phyloP scores from a whole-genome alignment of 2,888 invertebrate species.

The Amphipoea oculea region DNA sequence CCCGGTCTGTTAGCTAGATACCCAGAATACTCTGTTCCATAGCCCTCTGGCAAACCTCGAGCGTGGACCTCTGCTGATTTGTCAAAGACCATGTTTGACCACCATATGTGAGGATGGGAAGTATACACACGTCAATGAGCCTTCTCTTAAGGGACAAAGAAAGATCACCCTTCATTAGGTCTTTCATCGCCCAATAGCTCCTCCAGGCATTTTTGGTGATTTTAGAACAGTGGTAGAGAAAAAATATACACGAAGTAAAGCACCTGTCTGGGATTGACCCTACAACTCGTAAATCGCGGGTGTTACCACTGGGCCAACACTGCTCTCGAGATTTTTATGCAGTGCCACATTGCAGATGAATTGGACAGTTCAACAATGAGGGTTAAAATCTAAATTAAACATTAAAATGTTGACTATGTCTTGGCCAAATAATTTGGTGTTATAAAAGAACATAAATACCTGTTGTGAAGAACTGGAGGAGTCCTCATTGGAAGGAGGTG shows the following conservation, averaged over 20 bases:
- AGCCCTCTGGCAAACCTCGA: no score
- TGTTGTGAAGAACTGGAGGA: constrained; percentile 86
- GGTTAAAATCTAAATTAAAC: background rate
- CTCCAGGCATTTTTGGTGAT: background rate
- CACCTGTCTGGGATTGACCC: background rate
- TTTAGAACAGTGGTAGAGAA: background rate
- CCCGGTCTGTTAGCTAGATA: no score
- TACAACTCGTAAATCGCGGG: background rate
- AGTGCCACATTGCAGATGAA: background rate
- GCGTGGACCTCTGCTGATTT: no score
- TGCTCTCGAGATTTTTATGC: background rate
- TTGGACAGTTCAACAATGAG: background rate
- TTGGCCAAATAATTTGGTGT: background rate
- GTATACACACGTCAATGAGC: no score
- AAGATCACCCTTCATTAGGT: no score
- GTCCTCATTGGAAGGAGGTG: constrained; percentile 83
- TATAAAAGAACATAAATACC: constrained; percentile 63
- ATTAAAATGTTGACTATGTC: background rate
- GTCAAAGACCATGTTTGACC: no score
- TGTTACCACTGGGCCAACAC: background rate
- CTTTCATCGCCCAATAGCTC: no score
- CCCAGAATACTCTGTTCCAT: no score
- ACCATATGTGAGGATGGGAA: no score
- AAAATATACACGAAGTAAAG: background rate
- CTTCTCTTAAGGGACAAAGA: no score